phyloP scores from a whole-genome alignment of 2,888 invertebrate species.

The Caenorhabditis uteleia region DNA sequence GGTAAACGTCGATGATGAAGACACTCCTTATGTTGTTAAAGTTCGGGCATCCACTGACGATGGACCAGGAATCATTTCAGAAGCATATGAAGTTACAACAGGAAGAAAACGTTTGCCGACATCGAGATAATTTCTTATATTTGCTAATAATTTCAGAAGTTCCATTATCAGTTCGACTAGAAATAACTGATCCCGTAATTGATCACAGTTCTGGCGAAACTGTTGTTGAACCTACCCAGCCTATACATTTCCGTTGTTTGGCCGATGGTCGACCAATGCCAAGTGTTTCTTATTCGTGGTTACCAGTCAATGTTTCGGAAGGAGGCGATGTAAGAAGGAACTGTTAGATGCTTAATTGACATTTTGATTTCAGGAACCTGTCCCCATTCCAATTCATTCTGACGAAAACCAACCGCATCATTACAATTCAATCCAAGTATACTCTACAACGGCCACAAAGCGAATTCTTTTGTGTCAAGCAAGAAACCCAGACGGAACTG shows the following conservation, averaged over 20 bases:
- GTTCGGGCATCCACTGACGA: constrained; percentile 60
- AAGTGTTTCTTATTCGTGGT: constrained; percentile 66
- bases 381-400: constrained; percentile 56
- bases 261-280: constrained; percentile 67
- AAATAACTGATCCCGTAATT: constrained; percentile 57
- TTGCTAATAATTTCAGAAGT: constrained; percentile 65
- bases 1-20: constrained; percentile 59
- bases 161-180: constrained; percentile 61
- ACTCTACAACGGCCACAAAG: constrained; percentile 61
- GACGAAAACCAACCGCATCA: constrained; percentile 54
- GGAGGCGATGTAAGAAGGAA: constrained; percentile 52
- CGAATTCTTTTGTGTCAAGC: constrained; percentile 65
- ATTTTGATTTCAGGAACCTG: constrained; percentile 51
- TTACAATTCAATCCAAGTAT: constrained; percentile 62
- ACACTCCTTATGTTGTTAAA: constrained; percentile 64
- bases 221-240: constrained; percentile 63
- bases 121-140: background rate
- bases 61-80: constrained; percentile 68
- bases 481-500: constrained; percentile 65
- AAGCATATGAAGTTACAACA: constrained; percentile 66
- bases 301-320: constrained; percentile 60
- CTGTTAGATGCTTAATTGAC: background rate
- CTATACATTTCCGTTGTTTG: constrained; percentile 67
- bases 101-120: constrained; percentile 65
- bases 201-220: constrained; percentile 46